phyloP scores from a whole-genome alignment of 92 coral and sea anemone genomes.

The Scolanthus callimorphus region DNA sequence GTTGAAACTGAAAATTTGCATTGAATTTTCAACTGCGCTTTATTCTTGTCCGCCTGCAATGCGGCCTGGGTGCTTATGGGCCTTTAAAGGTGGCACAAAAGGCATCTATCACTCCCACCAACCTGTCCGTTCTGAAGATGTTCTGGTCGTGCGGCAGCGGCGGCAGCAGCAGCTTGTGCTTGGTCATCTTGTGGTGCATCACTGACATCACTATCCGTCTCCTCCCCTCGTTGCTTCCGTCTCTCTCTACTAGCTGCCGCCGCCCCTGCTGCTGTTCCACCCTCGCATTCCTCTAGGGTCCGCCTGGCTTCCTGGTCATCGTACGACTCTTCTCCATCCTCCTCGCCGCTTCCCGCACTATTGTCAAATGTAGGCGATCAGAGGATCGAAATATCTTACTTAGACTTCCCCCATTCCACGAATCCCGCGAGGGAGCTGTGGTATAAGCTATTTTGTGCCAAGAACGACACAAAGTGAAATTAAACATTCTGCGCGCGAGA shows the following conservation, averaged over 20 bases:
- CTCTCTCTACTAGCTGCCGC: conserved; percentile 60
- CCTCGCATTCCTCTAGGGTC: conserved; percentile 75
- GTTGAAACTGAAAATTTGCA: no score
- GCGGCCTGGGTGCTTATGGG: no score
- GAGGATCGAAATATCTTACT: no score
- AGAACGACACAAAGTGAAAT: no score
- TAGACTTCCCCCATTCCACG: no score
- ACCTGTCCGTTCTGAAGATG: conserved; percentile 88
- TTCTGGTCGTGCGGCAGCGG: conserved; percentile 30
- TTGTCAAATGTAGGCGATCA: no score
- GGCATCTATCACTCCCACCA: neutral
- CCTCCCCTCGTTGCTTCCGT: conserved; percentile 36
- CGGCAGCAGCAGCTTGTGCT: conserved; percentile 70
- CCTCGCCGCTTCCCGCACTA: conserved; percentile 94
- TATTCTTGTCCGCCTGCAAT: no score
- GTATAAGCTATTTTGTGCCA: no score
- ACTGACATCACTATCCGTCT: conserved; percentile 62
- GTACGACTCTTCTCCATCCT: conserved; percentile 91
- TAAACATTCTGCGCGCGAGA: no score
- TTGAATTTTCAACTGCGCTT: no score
- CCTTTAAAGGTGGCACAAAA: no score
- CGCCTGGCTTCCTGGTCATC: conserved; percentile 77
- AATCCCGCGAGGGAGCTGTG: no score
- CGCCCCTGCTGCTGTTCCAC: conserved; percentile 80
- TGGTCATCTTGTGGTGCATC: conserved; percentile 85